phyloP scores from a whole-genome alignment of 2,888 invertebrate species.

The Pardosa pseudoannulata region DNA sequence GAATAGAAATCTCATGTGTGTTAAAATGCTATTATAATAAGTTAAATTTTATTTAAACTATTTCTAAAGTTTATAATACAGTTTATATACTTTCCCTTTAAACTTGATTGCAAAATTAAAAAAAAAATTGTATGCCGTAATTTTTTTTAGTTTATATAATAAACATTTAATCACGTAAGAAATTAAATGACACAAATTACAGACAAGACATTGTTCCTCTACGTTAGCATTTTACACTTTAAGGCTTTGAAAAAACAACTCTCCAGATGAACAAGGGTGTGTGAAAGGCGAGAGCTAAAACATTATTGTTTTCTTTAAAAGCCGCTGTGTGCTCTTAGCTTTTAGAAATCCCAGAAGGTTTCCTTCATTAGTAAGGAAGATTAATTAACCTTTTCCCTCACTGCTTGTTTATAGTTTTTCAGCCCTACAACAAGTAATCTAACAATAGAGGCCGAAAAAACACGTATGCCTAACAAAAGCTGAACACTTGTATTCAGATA shows the following conservation, averaged over 20 bases:
- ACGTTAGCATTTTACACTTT: background rate
- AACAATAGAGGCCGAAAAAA: slow-evolving; percentile 3
- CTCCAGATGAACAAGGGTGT: background rate
- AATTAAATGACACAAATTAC: too few species aligned
- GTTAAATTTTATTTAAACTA: too few species aligned
- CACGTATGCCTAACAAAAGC: background rate
- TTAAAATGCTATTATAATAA: too few species aligned
- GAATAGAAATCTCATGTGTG: too few species aligned
- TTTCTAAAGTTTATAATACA: too few species aligned
- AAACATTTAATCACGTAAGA: too few species aligned
- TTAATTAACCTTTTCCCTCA: slow-evolving; percentile 1
- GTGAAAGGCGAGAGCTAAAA: background rate
- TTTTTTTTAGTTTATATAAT: too few species aligned
- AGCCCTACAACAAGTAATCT: background rate
- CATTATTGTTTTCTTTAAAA: background rate
- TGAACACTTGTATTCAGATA: background rate
- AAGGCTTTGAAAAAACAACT: background rate
- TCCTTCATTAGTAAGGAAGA: slow-evolving; percentile 15
- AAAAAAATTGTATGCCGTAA: too few species aligned
- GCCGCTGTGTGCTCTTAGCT: background rate
- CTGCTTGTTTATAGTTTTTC: slow-evolving; percentile 12
- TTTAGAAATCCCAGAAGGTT: slow-evolving; percentile 6
- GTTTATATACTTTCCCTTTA: too few species aligned
- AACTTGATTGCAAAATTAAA: too few species aligned
- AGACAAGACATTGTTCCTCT: too few species aligned